These are phyloP conservation scores for Zosterops borbonicus DNA, from an alignment of 2,113 vertebrate genomes.

Conservation along the genomic window DNA sequence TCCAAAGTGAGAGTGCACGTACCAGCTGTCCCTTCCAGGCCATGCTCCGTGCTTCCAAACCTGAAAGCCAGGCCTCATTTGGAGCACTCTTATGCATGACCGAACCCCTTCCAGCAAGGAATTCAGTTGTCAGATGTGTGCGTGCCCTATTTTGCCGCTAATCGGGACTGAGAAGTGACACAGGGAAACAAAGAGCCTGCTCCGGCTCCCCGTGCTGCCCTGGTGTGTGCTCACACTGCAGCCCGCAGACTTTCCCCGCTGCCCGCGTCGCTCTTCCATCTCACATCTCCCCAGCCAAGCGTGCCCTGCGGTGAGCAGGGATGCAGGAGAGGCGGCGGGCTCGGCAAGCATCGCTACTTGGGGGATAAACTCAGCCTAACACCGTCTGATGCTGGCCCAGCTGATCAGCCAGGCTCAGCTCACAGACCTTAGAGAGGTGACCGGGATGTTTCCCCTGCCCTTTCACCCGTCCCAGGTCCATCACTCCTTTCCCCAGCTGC, in stretches of 20 bases:
- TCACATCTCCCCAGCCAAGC: not conserved
- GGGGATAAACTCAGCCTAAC: not conserved
- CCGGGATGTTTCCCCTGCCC: not conserved
- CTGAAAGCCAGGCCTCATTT: conserved; percentile 51
- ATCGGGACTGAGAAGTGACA: conserved; percentile 3
- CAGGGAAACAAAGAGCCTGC: not conserved
- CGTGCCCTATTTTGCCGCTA: conserved; percentile 33
- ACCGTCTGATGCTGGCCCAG: not conserved
- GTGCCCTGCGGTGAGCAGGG: rapidly evolving
- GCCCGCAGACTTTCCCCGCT: not conserved
- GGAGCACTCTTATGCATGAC: conserved; percentile 40
- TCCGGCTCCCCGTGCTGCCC: not conserved
- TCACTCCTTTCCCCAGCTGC: not conserved
- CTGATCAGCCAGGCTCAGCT: not conserved
- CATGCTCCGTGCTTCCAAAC: not conserved
- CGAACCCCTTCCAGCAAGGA: conserved; percentile 41
- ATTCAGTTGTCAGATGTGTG: conserved; percentile 17
- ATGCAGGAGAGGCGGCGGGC: not conserved
- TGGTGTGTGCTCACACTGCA: rapidly evolving
- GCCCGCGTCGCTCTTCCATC: rapidly evolving
- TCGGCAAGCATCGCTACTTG: rapidly evolving
- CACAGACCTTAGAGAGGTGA: not conserved
- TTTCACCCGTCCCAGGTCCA: not conserved
- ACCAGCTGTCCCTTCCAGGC: conserved; percentile 46
- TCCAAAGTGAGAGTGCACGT: not conserved